Percentiles rank a stretch among this genome's conserved stretches.
Conservation (phyloP, 2,888 invertebrate species). For the Ferrisia virgata region DNA sequence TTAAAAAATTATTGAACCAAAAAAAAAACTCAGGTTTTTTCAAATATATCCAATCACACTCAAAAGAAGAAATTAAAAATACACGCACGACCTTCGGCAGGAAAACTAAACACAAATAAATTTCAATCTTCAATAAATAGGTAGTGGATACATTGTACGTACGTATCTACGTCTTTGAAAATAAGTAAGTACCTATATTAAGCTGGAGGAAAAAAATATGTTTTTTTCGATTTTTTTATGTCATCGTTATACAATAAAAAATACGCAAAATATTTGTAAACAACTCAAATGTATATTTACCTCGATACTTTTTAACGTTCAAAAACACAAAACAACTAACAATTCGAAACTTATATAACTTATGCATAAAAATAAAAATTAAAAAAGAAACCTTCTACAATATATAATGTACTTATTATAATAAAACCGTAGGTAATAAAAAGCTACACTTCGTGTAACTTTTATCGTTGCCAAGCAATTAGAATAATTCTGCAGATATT, state of each 20-base stretch:
- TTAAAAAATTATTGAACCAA: too few species aligned
- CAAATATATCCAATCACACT: too few species aligned
- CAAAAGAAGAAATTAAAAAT: too few species aligned
- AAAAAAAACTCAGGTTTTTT: too few species aligned
- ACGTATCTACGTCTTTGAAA: background rate
- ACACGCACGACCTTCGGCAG: too few species aligned
- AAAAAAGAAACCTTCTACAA: background rate
- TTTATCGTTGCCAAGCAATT: background rate
- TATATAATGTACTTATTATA: background rate
- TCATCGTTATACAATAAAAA: background rate
- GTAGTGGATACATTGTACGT: background rate
- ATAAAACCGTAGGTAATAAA: background rate
- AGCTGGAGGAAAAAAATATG: background rate
- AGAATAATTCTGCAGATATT: background rate
- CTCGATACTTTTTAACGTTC: background rate
- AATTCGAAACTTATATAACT: background rate
- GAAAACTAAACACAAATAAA: too few species aligned
- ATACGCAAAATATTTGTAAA: background rate
- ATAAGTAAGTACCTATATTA: background rate
- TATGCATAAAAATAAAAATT: background rate
- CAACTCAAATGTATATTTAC: background rate
- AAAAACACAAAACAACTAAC: background rate
- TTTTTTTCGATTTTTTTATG: background rate
- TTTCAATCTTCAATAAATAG: background rate
- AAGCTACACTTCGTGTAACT: background rate